These are phyloP conservation scores for Chelon auratus DNA, from an alignment of 2,797 vertebrate genomes.

Conservation along the genomic window DNA sequence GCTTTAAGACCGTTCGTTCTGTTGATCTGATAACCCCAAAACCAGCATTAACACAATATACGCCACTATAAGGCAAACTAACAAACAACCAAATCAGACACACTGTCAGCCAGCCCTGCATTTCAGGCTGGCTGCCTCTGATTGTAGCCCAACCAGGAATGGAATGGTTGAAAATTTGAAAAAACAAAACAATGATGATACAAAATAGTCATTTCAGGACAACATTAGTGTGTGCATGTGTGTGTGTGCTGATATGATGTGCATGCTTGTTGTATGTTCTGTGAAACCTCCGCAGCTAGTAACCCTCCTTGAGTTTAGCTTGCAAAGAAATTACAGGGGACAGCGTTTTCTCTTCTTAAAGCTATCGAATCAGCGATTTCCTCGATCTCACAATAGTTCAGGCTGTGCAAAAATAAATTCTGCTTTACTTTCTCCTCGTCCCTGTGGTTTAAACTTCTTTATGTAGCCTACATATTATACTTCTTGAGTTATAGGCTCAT, in stretches of 20 bases:
- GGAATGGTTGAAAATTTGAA: conserved; percentile 66
- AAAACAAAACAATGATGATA: conserved; percentile 19
- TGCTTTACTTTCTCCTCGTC: not conserved
- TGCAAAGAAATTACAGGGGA: conserved; percentile 1
- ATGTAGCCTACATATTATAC: too few species aligned
- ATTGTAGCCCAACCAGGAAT: conserved; percentile 68
- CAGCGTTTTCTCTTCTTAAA: conserved; percentile 5
- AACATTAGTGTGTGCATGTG: conserved; percentile 44
- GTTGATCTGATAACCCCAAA: conserved; percentile 59
- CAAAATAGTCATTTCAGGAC: conserved; percentile 59
- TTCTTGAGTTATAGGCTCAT: too few species aligned
- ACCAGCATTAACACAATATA: conserved; percentile 69
- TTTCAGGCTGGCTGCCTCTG: conserved; percentile 45
- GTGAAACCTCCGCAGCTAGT: conserved; percentile 28
- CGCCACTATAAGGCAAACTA: conserved; percentile 77
- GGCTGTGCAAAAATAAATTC: not conserved
- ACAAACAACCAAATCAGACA: conserved; percentile 66
- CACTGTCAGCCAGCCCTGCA: conserved; percentile 36
- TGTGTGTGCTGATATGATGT: conserved; percentile 35
- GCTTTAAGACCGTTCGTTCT: conserved; percentile 58
- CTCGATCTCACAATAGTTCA: conserved; percentile 3
- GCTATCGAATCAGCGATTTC: conserved; percentile 3
- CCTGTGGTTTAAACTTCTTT: not conserved
- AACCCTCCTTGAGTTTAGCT: conserved; percentile 10
- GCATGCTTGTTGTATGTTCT: conserved; percentile 11